Base-by-base conservation (phyloP, 2,888 invertebrate genomes). In the Byasa hedistus region DNA sequence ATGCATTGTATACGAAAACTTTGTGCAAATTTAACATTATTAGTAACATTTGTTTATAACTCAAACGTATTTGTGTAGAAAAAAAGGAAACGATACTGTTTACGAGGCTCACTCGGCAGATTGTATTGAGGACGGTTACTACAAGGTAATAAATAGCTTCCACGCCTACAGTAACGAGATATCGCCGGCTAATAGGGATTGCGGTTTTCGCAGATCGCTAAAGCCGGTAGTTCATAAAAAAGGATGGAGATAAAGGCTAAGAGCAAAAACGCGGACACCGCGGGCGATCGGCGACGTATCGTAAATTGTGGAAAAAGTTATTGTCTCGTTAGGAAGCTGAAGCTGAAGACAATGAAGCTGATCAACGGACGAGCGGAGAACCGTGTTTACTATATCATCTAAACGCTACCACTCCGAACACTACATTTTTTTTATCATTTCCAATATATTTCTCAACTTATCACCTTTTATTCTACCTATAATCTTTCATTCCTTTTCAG, bases 281-380 rank as follows among this genome's bases (percentile, higher is more conserved):
- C 79, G 79, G 83, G 84, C 80, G 78, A 84, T 61, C 79, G 83
- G 80, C 81, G 82, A 82, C 78, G 80, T 82, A 80, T 86, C 86
- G 82, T 79, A 80, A 81, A 80, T 77, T 73, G 77, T 79, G 74
- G 80, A 84, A 89, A 90, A 89, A 84, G 77, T 82, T 83, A 88
- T 89, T 87, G 86, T 87, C 79, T 83, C 78, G 76, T 81, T 82
- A 77, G 81, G 79, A 76, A 81, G 83, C 86, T 39, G 89, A 87
- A 88, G 82, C 79, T 68, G 75, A 86, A 90, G 84, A 89, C 87
- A 90, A 91, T 89, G 87, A 86, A 84, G 79, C 79, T 82, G 83
- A 85, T 87, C 85, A 84, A 83, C 79, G 74, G 82, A 81, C 83
- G 81, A 86, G 85, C 89, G 87, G 85, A 87, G 87, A 88, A 80